Evolutionary conservation across 2,888 invertebrate genomes (phyloP).

Genomic region (Catocala fraxini): DNA sequence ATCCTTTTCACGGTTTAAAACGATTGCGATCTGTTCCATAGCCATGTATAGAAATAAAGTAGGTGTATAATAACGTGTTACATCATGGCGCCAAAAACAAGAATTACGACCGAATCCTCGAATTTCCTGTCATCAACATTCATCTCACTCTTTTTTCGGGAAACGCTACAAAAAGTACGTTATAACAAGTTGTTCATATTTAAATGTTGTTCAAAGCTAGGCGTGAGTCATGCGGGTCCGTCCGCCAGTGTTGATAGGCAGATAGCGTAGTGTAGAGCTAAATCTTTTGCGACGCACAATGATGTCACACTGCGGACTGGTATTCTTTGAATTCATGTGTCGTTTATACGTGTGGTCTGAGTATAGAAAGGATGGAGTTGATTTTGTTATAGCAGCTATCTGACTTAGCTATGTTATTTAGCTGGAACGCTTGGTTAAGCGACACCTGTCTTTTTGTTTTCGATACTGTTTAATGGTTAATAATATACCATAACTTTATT

Average conservation of each 20-base stretch:
- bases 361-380: background rate
- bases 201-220: conserved; percentile 7
- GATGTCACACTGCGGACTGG: conserved; percentile 70
- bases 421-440: too few relatives aligned
- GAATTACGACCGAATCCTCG: conserved; percentile 6
- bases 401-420: too few relatives aligned
- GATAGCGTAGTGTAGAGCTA: conserved; percentile 56
- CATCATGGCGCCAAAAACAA: conserved; percentile 9
- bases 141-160: conserved; percentile 19
- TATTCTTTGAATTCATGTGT: conserved; percentile 72
- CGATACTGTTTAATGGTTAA: too few relatives aligned
- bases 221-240: conserved; percentile 40
- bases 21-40: too few relatives aligned
- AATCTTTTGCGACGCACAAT: conserved; percentile 65
- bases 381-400: too few relatives aligned
- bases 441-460: too few relatives aligned
- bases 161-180: conserved; percentile 12
- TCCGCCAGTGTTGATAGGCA: conserved; percentile 42
- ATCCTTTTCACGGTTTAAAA: too few relatives aligned
- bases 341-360: conserved; percentile 56
- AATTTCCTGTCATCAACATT: conserved; percentile 22
- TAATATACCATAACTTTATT: too few relatives aligned
- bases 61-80: background rate
- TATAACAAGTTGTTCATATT: conserved; percentile 7
- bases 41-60: too few relatives aligned